These are phyloP conservation scores for Iselma pallidipennis DNA, from an alignment of 2,888 invertebrate species.

Conservation along the genomic window DNA sequence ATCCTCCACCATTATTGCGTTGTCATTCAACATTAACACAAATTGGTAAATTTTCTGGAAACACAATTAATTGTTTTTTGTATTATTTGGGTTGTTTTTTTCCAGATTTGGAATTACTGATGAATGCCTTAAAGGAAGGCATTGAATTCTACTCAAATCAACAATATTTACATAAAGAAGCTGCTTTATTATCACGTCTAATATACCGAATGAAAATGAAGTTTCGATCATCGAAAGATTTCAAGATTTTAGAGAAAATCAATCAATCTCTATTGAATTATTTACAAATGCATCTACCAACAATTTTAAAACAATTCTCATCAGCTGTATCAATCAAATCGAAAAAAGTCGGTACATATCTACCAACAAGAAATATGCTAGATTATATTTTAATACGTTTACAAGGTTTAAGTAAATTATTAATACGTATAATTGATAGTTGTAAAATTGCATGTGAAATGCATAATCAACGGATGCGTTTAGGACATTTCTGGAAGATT, in stretches of 20 bases:
- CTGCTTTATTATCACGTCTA: constrained; percentile 53
- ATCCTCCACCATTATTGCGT: constrained; percentile 38
- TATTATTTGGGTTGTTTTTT: not conserved
- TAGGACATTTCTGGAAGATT: constrained; percentile 57
- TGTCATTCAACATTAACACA: constrained; percentile 28
- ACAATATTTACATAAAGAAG: constrained; percentile 50
- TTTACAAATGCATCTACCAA: constrained; percentile 48
- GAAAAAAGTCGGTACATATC: constrained; percentile 29
- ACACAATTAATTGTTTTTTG: not conserved
- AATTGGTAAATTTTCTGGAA: constrained; percentile 33
- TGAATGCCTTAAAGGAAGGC: constrained; percentile 33
- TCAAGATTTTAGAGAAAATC: constrained; percentile 57
- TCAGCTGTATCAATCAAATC: constrained; percentile 5
- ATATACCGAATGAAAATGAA: constrained; percentile 59
- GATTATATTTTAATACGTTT: constrained; percentile 56
- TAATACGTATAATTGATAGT: constrained; percentile 52
- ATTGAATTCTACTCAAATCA: constrained; percentile 41
- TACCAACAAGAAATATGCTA: constrained; percentile 57
- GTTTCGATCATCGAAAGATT: constrained; percentile 57
- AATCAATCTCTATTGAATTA: constrained; percentile 55
- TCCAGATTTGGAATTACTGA: constrained; percentile 35
- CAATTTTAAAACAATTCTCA: constrained; percentile 30
- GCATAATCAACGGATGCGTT: constrained; percentile 49
- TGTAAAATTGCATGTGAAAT: constrained; percentile 48
- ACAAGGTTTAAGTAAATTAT: constrained; percentile 57